Evolutionary conservation across 2,888 invertebrate genomes (phyloP).

Genomic region (Cheilosia soror): DNA sequence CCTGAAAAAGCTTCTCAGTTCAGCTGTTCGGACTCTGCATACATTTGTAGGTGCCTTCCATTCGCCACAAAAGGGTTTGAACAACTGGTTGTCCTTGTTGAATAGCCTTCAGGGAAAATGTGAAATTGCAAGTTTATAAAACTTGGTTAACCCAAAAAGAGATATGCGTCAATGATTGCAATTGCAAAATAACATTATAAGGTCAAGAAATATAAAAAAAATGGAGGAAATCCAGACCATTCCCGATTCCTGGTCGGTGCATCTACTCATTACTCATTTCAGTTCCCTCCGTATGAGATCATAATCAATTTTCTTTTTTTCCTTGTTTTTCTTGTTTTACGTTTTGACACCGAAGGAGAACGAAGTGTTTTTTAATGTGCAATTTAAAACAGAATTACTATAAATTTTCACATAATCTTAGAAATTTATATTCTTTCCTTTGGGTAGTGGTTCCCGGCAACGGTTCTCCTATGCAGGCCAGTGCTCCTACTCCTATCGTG

Average conservation of each 20-base stretch:
- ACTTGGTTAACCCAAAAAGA: no score
- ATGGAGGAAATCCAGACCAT: background rate
- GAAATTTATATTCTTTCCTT: slow-evolving; percentile 47
- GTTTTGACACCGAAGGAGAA: slow-evolving; percentile 3
- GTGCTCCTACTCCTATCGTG: slow-evolving; percentile 4
- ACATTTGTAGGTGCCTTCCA: no score
- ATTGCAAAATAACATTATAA: no score
- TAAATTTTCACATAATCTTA: slow-evolving; percentile 63
- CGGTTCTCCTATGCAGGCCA: slow-evolving; percentile 16
- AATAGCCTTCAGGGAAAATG: no score
- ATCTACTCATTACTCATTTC: slow-evolving; percentile 2
- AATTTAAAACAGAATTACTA: slow-evolving; percentile 57
- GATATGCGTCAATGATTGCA: no score
- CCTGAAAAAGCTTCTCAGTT: background rate
- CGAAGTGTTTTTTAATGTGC: slow-evolving; percentile 56
- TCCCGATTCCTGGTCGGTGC: background rate
- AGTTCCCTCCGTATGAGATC: background rate
- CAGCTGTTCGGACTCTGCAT: no score
- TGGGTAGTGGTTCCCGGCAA: background rate
- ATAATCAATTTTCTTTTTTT: background rate
- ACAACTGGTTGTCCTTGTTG: no score
- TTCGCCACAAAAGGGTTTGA: no score
- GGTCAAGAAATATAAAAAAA: background rate
- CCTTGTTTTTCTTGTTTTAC: background rate
- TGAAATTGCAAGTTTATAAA: no score